Conservation (phyloP, 2,888 invertebrate genomes). For the Agrochola macilenta region DNA sequence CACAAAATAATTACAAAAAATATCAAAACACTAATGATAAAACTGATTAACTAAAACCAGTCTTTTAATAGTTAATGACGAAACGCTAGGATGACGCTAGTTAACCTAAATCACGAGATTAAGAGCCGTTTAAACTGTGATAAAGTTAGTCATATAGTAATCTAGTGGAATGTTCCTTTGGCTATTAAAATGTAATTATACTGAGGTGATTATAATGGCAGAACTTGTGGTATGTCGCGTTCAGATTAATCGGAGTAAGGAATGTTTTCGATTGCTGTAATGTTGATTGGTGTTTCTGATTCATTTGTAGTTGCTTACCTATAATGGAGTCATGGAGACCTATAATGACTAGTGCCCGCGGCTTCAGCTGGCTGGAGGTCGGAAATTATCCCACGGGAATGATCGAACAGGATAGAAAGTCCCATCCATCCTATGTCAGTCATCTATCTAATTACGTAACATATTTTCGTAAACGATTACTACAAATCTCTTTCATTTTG, state of each 20-base stretch:
- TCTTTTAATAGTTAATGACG: constrained; percentile 32
- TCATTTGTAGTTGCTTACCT: not conserved
- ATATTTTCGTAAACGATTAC: too few species aligned
- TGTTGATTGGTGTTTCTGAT: constrained; percentile 11
- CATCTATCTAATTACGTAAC: too few species aligned
- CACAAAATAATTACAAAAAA: constrained; percentile 19
- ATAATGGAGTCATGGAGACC: too few species aligned
- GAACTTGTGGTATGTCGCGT: constrained; percentile 2
- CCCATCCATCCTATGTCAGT: too few species aligned
- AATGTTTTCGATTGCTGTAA: constrained; percentile 26
- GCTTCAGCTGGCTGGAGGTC: not conserved
- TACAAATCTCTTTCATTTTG: too few species aligned
- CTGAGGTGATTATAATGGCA: constrained; percentile 8
- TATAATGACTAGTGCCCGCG: not conserved
- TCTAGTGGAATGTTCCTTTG: constrained; percentile 56
- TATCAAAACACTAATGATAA: constrained; percentile 27
- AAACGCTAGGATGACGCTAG: constrained; percentile 44
- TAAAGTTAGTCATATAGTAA: constrained; percentile 38
- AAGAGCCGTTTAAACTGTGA: constrained; percentile 46
- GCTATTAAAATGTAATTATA: constrained; percentile 51
- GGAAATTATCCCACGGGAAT: too few species aligned
- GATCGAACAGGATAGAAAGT: too few species aligned
- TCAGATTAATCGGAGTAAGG: constrained; percentile 11
- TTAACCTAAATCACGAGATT: constrained; percentile 56
- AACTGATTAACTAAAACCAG: constrained; percentile 30